These are phyloP conservation scores for Alviniconcha marisindica DNA, from an alignment of 1,140 invertebrate species.

Conservation along the genomic window DNA sequence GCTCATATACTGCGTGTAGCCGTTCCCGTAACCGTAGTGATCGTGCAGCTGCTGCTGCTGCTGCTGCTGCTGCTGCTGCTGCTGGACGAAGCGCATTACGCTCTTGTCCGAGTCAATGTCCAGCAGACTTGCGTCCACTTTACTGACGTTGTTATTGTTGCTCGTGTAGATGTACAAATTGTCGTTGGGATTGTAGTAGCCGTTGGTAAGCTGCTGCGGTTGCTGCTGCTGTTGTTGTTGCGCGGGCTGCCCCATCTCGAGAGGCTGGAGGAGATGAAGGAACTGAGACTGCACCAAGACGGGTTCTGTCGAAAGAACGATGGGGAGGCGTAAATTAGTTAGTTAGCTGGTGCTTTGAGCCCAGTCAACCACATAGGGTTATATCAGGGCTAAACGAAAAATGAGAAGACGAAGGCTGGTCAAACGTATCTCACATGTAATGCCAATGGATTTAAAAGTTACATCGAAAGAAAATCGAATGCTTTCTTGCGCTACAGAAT, in stretches of 20 bases:
- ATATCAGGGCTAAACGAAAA: no score
- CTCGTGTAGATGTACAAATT: neutral
- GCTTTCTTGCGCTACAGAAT: no score
- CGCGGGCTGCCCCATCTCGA: slow-evolving; percentile 22
- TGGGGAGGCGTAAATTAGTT: neutral
- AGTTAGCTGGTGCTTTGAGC: no score
- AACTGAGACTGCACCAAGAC: slow-evolving; percentile 26
- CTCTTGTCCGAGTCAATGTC: slow-evolving; percentile 20
- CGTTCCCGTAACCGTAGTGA: slow-evolving; percentile 14
- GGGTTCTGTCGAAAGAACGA: neutral
- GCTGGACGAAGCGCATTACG: neutral
- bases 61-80: slow-evolving; percentile 23
- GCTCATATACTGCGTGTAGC: slow-evolving; percentile 24
- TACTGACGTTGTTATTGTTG: slow-evolving; percentile 24
- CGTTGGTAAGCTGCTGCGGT: slow-evolving; percentile 25
- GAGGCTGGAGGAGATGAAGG: slow-evolving; percentile 31
- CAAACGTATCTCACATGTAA: no score
- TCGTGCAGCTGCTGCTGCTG: neutral
- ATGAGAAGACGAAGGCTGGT: no score
- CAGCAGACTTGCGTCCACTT: slow-evolving; percentile 2
- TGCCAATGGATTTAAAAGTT: no score
- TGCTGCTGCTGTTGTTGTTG: slow-evolving; percentile 29
- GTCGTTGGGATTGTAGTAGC: slow-evolving; percentile 29
- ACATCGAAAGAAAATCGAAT: no score
- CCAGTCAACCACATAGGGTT: no score